Evolutionary conservation across 2,113 vertebrate genomes (phyloP).

Genomic region (Hyperopisus bebe): DNA sequence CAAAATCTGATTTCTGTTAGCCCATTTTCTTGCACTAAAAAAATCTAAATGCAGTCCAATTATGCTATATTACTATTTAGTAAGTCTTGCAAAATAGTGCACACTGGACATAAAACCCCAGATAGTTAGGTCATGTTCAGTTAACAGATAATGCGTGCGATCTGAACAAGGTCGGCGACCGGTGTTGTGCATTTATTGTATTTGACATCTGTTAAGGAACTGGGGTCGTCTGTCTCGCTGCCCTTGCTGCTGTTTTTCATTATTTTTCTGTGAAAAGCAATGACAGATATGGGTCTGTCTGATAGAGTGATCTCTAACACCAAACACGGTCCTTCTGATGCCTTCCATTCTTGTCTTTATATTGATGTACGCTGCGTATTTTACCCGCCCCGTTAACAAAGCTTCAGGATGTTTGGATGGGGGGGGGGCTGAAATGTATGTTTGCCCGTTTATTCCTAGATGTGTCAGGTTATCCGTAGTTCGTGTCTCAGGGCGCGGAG

Average conservation of each 20-base stretch:
- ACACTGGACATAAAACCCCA: neutral
- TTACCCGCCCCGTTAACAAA: neutral
- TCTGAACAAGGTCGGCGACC: neutral
- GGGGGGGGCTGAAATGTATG: slow-evolving; percentile 11
- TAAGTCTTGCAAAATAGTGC: neutral
- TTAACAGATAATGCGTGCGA: neutral
- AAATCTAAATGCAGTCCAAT: neutral
- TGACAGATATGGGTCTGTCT: neutral
- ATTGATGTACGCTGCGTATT: neutral
- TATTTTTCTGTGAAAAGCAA: neutral
- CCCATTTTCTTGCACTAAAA: neutral
- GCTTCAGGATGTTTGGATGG: neutral
- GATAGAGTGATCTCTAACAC: neutral
- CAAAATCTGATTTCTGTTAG: neutral
- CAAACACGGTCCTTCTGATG: neutral
- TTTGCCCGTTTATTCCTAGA: slow-evolving; percentile 17
- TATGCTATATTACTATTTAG: neutral
- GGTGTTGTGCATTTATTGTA: neutral
- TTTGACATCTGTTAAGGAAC: neutral
- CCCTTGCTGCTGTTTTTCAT: neutral
- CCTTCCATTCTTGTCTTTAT: neutral
- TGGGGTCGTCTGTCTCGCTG: neutral
- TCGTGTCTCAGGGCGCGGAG: neutral
- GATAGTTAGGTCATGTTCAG: neutral
- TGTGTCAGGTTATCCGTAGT: slow-evolving; percentile 9